phyloP scores from a whole-genome alignment of 2,113 vertebrate genomes.

The Sylvietta virens region DNA sequence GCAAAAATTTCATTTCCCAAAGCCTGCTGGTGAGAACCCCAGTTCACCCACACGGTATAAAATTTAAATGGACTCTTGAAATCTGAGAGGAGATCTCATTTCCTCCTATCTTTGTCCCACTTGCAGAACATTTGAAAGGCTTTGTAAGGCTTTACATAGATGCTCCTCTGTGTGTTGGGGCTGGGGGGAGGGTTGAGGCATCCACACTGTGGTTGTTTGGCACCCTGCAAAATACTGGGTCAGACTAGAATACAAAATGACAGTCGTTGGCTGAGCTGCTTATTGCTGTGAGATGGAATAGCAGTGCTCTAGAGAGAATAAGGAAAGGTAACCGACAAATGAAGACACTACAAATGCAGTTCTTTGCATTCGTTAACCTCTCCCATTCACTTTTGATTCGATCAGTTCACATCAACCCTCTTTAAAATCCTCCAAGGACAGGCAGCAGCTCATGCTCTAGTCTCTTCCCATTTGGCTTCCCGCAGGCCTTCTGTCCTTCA shows the following conservation, averaged over 20 bases:
- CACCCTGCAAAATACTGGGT: constrained; percentile 7
- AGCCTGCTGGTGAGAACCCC: neutral
- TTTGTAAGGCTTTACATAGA: constrained; percentile 50
- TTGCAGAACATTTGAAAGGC: constrained; percentile 37
- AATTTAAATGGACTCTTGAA: constrained; percentile 42
- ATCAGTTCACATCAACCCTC: neutral
- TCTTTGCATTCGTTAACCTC: neutral
- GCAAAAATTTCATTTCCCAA: neutral
- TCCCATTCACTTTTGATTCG: neutral
- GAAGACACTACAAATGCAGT: neutral
- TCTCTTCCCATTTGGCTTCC: neutral
- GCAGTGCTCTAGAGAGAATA: neutral
- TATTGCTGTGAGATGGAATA: neutral
- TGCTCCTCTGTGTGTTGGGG: constrained; percentile 9
- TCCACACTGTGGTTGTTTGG: constrained; percentile 17
- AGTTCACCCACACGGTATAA: neutral
- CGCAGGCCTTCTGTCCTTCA: neutral
- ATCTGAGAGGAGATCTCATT: constrained; percentile 49
- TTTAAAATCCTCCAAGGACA: neutral
- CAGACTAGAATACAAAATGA: constrained; percentile 24
- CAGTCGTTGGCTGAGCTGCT: neutral
- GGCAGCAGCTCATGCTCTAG: neutral
- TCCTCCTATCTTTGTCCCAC: constrained; percentile 51
- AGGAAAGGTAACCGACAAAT: neutral
- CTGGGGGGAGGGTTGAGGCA: constrained; percentile 15